A percentile compares a stretch with the other conserved stretches of the same genome.
Conservation (phyloP, 2,888 invertebrate genomes). For the Sesia bembeciformis region DNA sequence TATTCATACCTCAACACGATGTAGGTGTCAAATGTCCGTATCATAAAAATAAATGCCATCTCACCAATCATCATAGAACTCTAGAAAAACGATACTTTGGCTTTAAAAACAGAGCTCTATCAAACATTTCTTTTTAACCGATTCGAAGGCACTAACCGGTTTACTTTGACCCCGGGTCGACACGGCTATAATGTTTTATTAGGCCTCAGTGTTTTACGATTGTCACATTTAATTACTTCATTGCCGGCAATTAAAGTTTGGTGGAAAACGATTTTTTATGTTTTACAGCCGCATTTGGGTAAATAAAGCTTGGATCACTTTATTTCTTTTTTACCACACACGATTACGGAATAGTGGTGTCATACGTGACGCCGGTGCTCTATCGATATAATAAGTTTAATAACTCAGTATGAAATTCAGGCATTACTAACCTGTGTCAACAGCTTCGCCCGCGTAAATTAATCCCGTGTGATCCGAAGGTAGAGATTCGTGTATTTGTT, state of each 20-base stretch:
- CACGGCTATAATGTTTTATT: conserved; percentile 63
- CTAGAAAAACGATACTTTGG: neutral
- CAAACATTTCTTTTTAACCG: neutral
- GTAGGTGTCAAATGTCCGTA: no score
- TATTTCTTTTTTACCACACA: conserved; percentile 71
- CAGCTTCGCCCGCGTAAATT: no score
- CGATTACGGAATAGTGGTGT: conserved; percentile 52
- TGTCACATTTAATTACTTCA: conserved; percentile 74
- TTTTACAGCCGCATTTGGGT: conserved; percentile 67
- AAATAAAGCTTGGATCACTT: conserved; percentile 59
- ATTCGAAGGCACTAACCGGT: conserved; percentile 13
- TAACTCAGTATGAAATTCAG: no score
- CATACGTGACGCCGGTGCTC: neutral
- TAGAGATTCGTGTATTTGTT: no score
- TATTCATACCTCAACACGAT: no score
- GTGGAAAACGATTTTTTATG: conserved; percentile 62
- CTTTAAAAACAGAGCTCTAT: neutral
- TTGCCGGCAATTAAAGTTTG: conserved; percentile 70
- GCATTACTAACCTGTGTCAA: no score
- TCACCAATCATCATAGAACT: neutral
- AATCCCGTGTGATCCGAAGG: no score
- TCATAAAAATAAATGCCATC: neutral
- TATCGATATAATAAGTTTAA: neutral
- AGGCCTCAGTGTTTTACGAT: conserved; percentile 61
- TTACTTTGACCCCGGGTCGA: conserved; percentile 36